Percentiles rank a stretch among this genome's conserved stretches.
Conservation (phyloP, 2,113 vertebrate species). For the Neolamprologus brichardi region DNA sequence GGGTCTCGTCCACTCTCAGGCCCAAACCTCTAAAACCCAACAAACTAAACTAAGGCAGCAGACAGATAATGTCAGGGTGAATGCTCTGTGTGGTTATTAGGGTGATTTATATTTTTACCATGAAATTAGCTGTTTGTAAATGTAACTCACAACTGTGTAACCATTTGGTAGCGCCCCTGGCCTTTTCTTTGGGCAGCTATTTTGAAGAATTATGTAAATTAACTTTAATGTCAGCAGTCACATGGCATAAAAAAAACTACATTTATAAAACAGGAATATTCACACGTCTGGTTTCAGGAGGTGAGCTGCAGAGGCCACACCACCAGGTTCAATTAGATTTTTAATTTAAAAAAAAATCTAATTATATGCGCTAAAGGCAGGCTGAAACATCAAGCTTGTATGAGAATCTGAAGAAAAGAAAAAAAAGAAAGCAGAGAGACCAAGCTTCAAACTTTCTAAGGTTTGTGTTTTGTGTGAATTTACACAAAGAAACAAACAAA, state of each 20-base stretch:
- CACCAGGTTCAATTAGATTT: neutral
- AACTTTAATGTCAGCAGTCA: neutral
- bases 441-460: neutral
- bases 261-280: neutral
- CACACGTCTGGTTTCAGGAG: neutral
- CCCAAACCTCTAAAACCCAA: neutral
- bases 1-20: neutral
- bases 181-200: neutral
- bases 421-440: neutral
- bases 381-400: accelerated
- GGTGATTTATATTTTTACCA: neutral
- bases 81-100: neutral
- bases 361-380: neutral
- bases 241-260: neutral
- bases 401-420: neutral
- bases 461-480: neutral
- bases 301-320: neutral
- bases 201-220: neutral
- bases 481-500: neutral
- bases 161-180: neutral
- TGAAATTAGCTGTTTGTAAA: neutral
- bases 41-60: neutral
- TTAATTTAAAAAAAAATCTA: accelerated
- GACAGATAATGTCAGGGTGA: neutral
- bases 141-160: neutral